Evolutionary conservation across 2,797 vertebrate species (phyloP).

Genomic region (Eupleurogrammus muticus): DNA sequence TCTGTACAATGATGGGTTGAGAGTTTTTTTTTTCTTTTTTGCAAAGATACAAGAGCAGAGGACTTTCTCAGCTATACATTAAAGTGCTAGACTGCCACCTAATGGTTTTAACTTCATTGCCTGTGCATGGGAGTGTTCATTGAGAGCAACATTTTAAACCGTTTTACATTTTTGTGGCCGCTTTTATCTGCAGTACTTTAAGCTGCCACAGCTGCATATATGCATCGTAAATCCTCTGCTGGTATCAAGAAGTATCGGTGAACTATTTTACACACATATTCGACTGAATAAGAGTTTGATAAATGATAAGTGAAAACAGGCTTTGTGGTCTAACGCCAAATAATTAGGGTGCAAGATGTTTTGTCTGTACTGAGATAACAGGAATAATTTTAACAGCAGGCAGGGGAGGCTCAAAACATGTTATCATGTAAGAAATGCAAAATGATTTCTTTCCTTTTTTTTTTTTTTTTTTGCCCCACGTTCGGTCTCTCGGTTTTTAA

Average conservation of each 20-base stretch:
- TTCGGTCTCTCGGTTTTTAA: slow-evolving; percentile 40
- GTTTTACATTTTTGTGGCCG: not conserved
- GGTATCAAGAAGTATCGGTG: slow-evolving; percentile 5
- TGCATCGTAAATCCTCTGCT: slow-evolving; percentile 17
- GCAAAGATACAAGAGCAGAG: slow-evolving; percentile 37
- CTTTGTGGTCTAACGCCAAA: slow-evolving; percentile 19
- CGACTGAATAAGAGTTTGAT: slow-evolving; percentile 39
- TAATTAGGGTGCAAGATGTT: slow-evolving; percentile 33
- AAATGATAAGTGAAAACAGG: not conserved
- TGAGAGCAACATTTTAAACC: not conserved
- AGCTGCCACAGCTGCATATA: not conserved
- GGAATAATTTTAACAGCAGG: slow-evolving; percentile 48
- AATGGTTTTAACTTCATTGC: slow-evolving; percentile 57
- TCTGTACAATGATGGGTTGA: slow-evolving; percentile 30
- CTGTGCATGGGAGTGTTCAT: not conserved
- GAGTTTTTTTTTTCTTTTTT: slow-evolving; percentile 42
- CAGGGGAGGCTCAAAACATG: slow-evolving; percentile 21
- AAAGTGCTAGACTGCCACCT: slow-evolving; percentile 77
- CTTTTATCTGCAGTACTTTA: slow-evolving; percentile 14
- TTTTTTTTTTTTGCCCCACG: slow-evolving; percentile 11
- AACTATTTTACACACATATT: slow-evolving; percentile 12
- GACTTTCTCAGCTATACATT: slow-evolving; percentile 31
- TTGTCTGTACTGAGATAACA: slow-evolving; percentile 44
- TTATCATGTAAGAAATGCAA: slow-evolving; percentile 39
- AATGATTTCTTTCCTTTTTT: slow-evolving; percentile 40